phyloP scores from a whole-genome alignment of 2,888 invertebrate species.

The Dendrolimus houi region DNA sequence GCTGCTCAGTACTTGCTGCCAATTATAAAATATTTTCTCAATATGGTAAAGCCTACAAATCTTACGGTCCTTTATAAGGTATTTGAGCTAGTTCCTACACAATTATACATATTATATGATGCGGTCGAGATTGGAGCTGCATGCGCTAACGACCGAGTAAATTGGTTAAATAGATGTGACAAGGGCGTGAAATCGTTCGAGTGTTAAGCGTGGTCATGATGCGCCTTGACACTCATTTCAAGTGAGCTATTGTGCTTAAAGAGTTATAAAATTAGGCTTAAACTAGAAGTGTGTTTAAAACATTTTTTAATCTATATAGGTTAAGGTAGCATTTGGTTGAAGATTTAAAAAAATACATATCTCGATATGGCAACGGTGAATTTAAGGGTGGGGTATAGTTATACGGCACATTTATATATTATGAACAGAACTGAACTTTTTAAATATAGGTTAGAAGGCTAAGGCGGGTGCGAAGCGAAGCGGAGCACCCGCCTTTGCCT shows the following conservation, averaged over 20 bases:
- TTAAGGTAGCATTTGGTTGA: too few species aligned
- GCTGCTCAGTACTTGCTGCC: background rate
- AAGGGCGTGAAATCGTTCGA: slow-evolving; percentile 26
- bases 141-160: slow-evolving; percentile 5
- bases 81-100: background rate
- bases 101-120: background rate
- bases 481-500: too few species aligned
- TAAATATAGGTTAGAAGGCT: too few species aligned
- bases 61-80: background rate
- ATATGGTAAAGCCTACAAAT: background rate
- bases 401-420: too few species aligned
- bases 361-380: too few species aligned
- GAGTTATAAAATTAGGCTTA: background rate
- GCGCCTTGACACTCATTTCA: slow-evolving; percentile 9
- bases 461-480: too few species aligned
- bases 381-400: too few species aligned
- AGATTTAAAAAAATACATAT: too few species aligned
- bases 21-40: background rate
- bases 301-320: too few species aligned
- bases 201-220: slow-evolving; percentile 21
- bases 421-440: too few species aligned
- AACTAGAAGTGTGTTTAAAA: too few species aligned
- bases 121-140: background rate
- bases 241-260: background rate
- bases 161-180: slow-evolving; percentile 28